Percentiles rank a stretch among this genome's conserved stretches.
Conservation (phyloP, 2,797 vertebrate genomes). For the Eurystomus glaucurus region DNA sequence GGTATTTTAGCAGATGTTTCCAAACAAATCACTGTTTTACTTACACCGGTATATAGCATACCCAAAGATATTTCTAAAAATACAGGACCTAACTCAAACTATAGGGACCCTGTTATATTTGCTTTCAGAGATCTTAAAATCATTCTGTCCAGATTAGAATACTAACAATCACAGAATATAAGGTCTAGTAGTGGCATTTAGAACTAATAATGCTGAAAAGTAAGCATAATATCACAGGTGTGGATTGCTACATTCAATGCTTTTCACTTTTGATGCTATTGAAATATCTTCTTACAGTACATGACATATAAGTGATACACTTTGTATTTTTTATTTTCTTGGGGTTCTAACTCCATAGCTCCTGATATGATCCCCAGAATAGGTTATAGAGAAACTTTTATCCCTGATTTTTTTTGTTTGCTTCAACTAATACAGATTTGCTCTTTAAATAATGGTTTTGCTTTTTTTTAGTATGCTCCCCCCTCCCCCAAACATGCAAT, state of each 20-base stretch:
- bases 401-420: fast-evolving
- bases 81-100: not conserved
- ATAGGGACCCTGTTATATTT: not conserved
- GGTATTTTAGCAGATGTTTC: not conserved
- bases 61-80: not conserved
- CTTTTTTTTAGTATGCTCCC: not conserved
- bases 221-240: not conserved
- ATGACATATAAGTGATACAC: not conserved
- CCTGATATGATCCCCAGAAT: not conserved
- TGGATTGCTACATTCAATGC: not conserved
- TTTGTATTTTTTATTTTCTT: not conserved
- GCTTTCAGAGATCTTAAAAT: not conserved
- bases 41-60: not conserved
- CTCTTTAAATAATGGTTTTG: not conserved
- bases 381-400: not conserved
- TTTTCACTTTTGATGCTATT: not conserved
- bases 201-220: not conserved
- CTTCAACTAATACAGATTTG: not conserved
- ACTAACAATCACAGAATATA: not conserved
- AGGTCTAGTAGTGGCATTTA: not conserved
- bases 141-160: not conserved
- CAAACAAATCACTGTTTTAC: not conserved
- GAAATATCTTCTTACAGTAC: not conserved
- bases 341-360: not conserved
- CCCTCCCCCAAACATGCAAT: not conserved